phyloP scores from a whole-genome alignment of 1,140 invertebrate genomes.

The Cydia pomonella region DNA sequence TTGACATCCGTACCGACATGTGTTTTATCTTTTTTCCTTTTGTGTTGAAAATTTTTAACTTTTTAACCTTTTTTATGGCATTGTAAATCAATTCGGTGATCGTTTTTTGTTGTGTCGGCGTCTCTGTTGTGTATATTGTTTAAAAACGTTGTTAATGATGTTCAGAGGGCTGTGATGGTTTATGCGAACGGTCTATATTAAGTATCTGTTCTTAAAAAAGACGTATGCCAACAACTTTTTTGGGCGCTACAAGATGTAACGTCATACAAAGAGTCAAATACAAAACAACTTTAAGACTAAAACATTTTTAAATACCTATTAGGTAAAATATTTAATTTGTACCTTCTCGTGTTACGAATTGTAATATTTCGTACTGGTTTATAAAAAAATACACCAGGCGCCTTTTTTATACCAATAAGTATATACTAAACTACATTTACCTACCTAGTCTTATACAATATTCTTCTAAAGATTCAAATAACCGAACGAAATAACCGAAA shows the following conservation, averaged over 20 bases:
- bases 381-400: too few species aligned
- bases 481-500: background rate
- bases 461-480: background rate
- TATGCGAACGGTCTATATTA: constrained; percentile 33
- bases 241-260: too few species aligned
- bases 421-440: too few species aligned
- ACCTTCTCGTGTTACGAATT: too few species aligned
- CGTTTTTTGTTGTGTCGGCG: constrained; percentile 54
- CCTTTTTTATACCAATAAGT: too few species aligned
- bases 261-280: background rate
- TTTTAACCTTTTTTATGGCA: constrained; percentile 45
- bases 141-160: constrained; percentile 65
- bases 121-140: constrained; percentile 60
- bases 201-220: constrained; percentile 6
- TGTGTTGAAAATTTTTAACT: constrained; percentile 47
- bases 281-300: too few species aligned
- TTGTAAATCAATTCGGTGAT: constrained; percentile 65
- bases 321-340: too few species aligned
- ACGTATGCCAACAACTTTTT: background rate
- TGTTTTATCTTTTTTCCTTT: constrained; percentile 54
- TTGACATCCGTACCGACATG: constrained; percentile 69
- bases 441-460: background rate
- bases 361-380: too few species aligned
- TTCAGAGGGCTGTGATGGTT: constrained; percentile 39
- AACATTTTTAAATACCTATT: too few species aligned